Conservation (phyloP, 2,797 vertebrate species). For the Lacerta agilis region DNA sequence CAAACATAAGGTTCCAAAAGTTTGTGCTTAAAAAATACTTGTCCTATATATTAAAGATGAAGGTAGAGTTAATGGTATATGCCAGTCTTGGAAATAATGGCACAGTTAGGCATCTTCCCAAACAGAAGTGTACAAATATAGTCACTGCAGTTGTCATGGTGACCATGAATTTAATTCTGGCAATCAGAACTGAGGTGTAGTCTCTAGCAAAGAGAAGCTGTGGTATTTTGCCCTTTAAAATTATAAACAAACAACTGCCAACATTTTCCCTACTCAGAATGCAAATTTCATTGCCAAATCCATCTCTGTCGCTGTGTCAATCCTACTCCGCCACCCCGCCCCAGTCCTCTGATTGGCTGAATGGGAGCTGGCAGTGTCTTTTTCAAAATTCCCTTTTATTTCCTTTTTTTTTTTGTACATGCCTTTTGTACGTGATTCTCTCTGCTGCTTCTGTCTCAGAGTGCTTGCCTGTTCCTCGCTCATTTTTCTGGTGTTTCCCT, state of each 20-base stretch:
- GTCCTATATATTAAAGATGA: background rate
- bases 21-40: background rate
- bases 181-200: background rate
- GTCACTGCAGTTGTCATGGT: background rate
- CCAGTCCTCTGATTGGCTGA: background rate
- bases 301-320: background rate
- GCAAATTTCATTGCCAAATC: background rate
- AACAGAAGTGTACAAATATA: background rate
- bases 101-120: background rate
- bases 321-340: background rate
- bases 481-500: background rate
- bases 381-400: background rate
- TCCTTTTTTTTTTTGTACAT: background rate
- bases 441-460: background rate
- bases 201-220: background rate
- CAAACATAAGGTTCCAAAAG: conserved; percentile 2
- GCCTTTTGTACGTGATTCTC: background rate
- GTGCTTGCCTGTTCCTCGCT: too few relatives aligned
- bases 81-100: background rate
- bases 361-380: background rate
- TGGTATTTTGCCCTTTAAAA: background rate
- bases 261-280: background rate
- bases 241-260: background rate
- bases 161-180: conserved; percentile 1
- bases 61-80: background rate